Percentiles rank a stretch among this genome's conserved stretches.
Conservation (phyloP, 2,888 invertebrate genomes). For the Leptopilina drosophilae region DNA sequence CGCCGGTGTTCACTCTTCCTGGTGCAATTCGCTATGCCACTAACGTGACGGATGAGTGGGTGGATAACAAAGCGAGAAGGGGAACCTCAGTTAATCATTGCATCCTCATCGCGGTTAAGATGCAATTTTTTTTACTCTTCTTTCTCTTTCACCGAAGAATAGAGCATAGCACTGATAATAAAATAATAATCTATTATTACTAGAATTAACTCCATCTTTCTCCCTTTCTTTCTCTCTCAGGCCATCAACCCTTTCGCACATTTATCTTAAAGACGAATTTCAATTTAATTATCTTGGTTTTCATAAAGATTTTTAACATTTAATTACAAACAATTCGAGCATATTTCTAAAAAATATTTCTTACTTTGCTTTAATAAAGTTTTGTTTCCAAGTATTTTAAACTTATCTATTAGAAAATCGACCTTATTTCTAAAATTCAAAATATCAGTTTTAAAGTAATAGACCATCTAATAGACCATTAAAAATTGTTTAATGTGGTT, state of each 20-base stretch:
- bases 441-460: too few relatives aligned
- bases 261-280: too few relatives aligned
- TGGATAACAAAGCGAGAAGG: conserved; percentile 25
- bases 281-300: too few relatives aligned
- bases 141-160: conserved; percentile 8
- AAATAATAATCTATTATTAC: conserved; percentile 1
- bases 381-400: too few relatives aligned
- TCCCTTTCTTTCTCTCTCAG: not conserved
- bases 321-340: too few relatives aligned
- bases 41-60: conserved; percentile 33
- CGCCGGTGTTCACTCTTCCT: conserved; percentile 68
- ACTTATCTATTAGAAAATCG: too few relatives aligned
- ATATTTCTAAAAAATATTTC: too few relatives aligned
- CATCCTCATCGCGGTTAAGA: conserved; percentile 37
- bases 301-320: too few relatives aligned
- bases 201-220: not conserved
- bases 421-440: too few relatives aligned
- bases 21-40: conserved; percentile 53
- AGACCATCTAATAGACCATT: too few relatives aligned
- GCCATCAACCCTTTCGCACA: not conserved
- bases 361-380: too few relatives aligned
- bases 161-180: conserved; percentile 20
- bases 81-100: conserved; percentile 8
- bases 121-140: conserved; percentile 5
- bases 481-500: too few relatives aligned